phyloP scores from a whole-genome alignment of 1,140 invertebrate genomes.

The Chironomus striatipennis region DNA sequence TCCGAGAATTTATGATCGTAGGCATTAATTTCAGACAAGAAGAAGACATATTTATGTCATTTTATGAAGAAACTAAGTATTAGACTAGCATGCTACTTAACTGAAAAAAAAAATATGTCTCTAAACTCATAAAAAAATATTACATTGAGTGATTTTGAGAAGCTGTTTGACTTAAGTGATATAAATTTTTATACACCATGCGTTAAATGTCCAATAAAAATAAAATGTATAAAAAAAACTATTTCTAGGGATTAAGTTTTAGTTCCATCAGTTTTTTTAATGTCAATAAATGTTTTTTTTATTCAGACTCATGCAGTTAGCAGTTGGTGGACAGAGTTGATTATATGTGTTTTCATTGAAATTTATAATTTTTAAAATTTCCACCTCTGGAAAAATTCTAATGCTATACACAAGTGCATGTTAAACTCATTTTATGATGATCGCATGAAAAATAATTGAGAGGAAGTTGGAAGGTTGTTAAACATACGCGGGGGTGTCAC shows the following conservation, averaged over 20 bases:
- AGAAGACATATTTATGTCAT: not conserved
- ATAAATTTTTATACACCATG: not conserved
- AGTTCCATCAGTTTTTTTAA: not conserved
- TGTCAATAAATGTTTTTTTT: too few species aligned
- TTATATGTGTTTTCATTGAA: too few species aligned
- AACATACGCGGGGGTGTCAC: too few species aligned
- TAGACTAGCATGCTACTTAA: not conserved
- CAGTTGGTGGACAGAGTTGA: too few species aligned
- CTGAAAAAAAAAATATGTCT: not conserved
- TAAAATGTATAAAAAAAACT: not conserved
- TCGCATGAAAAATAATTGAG: not conserved
- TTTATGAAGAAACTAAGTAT: not conserved
- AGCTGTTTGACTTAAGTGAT: not conserved
- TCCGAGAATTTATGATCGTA: conserved; percentile 20
- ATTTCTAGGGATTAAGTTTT: not conserved
- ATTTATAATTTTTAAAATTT: not conserved
- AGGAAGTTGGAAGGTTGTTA: not conserved
- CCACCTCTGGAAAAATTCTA: too few species aligned
- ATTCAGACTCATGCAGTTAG: too few species aligned
- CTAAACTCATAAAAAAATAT: not conserved
- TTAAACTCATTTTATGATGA: not conserved
- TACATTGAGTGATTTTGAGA: not conserved
- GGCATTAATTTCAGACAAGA: not conserved
- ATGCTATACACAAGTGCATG: too few species aligned
- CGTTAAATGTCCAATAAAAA: not conserved